Evolutionary conservation across 1,140 invertebrate species (phyloP).

Genomic region (Olivierus martensii): DNA sequence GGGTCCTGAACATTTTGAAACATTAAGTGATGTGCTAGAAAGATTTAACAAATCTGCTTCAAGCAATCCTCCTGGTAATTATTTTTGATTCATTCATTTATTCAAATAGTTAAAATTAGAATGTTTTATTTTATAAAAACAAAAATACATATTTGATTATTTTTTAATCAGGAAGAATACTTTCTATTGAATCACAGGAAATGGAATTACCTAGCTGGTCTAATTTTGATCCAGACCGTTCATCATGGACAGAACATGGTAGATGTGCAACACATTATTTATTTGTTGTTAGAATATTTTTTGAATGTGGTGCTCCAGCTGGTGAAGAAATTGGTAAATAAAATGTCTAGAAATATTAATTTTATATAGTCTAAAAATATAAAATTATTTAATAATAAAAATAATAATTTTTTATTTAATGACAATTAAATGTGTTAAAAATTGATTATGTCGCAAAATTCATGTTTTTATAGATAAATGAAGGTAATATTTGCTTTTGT

Average conservation of each 20-base stretch:
- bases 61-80: no score
- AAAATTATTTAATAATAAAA: no score
- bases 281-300: constrained; percentile 21
- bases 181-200: constrained; percentile 18
- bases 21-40: constrained; percentile 8
- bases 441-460: no score
- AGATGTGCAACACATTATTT: constrained; percentile 9
- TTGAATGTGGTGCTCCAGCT: constrained; percentile 10
- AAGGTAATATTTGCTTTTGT: no score
- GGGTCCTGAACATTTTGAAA: constrained; percentile 3
- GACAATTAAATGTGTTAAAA: no score
- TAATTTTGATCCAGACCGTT: constrained; percentile 14
- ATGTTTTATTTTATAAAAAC: no score
- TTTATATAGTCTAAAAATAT: not conserved
- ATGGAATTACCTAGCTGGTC: constrained; percentile 10
- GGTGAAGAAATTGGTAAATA: constrained; percentile 18
- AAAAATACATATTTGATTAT: not conserved
- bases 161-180: constrained; percentile 10
- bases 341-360: not conserved
- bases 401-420: no score
- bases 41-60: constrained; percentile 3
- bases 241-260: constrained; percentile 14
- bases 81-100: no score
- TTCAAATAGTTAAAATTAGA: no score
- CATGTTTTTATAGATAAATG: no score